Evolutionary conservation across 1,140 invertebrate species (phyloP).

Genomic region (Nautilus pompilius): DNA sequence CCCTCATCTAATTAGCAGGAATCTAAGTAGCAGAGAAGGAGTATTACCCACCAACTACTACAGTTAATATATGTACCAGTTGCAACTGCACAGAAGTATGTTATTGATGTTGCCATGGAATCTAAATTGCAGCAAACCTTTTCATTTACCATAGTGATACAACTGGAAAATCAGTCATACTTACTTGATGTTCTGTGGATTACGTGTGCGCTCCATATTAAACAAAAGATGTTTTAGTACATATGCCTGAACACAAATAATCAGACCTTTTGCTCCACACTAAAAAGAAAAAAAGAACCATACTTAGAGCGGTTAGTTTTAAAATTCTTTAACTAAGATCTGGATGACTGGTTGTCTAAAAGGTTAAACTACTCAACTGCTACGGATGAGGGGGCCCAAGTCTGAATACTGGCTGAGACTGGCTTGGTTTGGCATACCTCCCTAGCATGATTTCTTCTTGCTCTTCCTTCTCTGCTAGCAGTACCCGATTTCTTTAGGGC

Average conservation of each 20-base stretch:
- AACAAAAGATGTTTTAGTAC: conserved; percentile 71
- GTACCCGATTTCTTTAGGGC: too few species aligned
- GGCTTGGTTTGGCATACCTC: background rate
- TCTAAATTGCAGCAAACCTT: background rate
- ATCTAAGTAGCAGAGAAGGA: too few species aligned
- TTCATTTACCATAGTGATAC: conserved; percentile 52
- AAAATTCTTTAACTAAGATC: too few species aligned
- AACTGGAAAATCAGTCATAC: conserved; percentile 34
- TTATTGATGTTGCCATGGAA: too few species aligned
- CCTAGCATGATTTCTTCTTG: too few species aligned
- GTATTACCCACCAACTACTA: too few species aligned
- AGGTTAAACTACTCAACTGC: background rate
- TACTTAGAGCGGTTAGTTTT: background rate
- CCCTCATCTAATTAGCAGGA: too few species aligned
- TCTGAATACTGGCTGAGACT: background rate
- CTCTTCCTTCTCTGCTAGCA: too few species aligned
- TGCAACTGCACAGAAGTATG: too few species aligned
- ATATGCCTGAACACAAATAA: conserved; percentile 67
- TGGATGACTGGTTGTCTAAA: background rate
- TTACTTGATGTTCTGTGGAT: conserved; percentile 15
- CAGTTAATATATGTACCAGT: too few species aligned
- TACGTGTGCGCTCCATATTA: conserved; percentile 38
- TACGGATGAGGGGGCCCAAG: background rate
- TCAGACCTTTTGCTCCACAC: conserved; percentile 64
- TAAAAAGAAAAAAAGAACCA: conserved; percentile 18